phyloP scores from a whole-genome alignment of 1,140 invertebrate genomes.

The Drosophila arizonae region DNA sequence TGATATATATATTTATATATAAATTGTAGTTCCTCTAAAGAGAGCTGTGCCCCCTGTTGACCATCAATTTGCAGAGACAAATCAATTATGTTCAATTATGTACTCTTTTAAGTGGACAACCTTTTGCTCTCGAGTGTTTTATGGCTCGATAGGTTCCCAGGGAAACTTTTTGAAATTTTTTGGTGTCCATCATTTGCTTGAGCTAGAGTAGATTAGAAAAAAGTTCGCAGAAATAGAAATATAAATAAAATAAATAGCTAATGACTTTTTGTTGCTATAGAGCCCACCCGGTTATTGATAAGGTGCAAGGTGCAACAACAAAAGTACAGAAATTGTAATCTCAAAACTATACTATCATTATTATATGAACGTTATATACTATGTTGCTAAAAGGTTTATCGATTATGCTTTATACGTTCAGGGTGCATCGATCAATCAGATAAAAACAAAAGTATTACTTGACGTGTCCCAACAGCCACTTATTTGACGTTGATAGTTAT shows the following conservation, averaged over 20 bases:
- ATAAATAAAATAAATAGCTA: slow-evolving; percentile 1
- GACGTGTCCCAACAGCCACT: slow-evolving; percentile 7
- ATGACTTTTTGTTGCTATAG: slow-evolving; percentile 11
- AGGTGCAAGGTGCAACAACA: slow-evolving; percentile 64
- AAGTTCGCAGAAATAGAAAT: neutral
- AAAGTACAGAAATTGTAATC: slow-evolving; percentile 47
- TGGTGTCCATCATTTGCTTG: neutral
- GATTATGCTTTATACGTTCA: slow-evolving; percentile 26
- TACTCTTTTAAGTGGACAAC: slow-evolving; percentile 46
- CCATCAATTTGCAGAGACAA: slow-evolving; percentile 48
- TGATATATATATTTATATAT: slow-evolving; percentile 15
- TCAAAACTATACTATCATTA: slow-evolving; percentile 38
- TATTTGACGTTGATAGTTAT: neutral
- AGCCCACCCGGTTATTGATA: slow-evolving; percentile 25
- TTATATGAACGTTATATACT: slow-evolving; percentile 19
- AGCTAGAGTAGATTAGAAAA: slow-evolving; percentile 54
- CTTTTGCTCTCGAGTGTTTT: slow-evolving; percentile 61
- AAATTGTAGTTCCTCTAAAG: slow-evolving; percentile 4
- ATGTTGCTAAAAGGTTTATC: slow-evolving; percentile 55
- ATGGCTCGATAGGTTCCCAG: slow-evolving; percentile 55
- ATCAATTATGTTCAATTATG: slow-evolving; percentile 79
- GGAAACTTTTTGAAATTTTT: slow-evolving; percentile 31
- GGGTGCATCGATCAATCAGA: slow-evolving; percentile 22
- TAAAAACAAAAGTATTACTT: slow-evolving; percentile 20
- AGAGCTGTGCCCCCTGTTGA: slow-evolving; percentile 26